Conservation (phyloP, 2,888 invertebrate species). For the Digitonthophagus gazella region DNA sequence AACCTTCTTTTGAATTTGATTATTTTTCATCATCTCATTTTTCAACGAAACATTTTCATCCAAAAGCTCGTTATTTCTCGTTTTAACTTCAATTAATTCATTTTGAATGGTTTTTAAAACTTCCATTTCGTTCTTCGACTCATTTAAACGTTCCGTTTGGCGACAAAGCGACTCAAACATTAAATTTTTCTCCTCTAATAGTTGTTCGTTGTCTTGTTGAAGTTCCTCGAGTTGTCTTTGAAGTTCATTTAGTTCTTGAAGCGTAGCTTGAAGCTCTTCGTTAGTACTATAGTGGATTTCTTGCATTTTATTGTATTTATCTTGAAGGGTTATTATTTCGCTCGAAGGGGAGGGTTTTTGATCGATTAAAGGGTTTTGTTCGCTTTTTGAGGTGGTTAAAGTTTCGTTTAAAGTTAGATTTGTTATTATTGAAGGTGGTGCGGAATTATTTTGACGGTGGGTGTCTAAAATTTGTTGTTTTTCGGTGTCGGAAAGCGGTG, state of each 20-base stretch:
- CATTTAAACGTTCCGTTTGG: slow-evolving; percentile 89
- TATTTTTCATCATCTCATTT: slow-evolving; percentile 63
- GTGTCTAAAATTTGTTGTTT: too few relatives aligned
- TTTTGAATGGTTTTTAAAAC: slow-evolving; percentile 77
- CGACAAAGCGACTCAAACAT: slow-evolving; percentile 86
- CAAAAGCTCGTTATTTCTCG: too few relatives aligned
- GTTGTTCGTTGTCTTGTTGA: slow-evolving; percentile 82
- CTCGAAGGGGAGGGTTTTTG: too few relatives aligned
- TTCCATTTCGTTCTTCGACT: slow-evolving; percentile 80
- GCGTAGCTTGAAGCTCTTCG: slow-evolving; percentile 89
- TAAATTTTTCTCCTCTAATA: slow-evolving; percentile 86
- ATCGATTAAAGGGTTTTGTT: too few relatives aligned
- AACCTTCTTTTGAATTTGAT: too few relatives aligned
- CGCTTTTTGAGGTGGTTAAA: too few relatives aligned
- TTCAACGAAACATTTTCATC: too few relatives aligned
- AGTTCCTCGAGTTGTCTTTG: slow-evolving; percentile 84
- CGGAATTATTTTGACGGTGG: too few relatives aligned
- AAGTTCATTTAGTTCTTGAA: slow-evolving; percentile 88
- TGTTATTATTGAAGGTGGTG: too few relatives aligned
- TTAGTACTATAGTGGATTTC: slow-evolving; percentile 80
- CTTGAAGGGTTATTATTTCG: too few relatives aligned
- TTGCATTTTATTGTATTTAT: too few relatives aligned
- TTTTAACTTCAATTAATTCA: slow-evolving; percentile 67
- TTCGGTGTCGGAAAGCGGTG: slow-evolving; percentile 79
- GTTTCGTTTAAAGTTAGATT: too few relatives aligned